A percentile compares a stretch with the other conserved stretches of the same genome.
Evolutionary conservation across 2,113 vertebrate species (phyloP).

Genomic region (Triplophysa tibetana): DNA sequence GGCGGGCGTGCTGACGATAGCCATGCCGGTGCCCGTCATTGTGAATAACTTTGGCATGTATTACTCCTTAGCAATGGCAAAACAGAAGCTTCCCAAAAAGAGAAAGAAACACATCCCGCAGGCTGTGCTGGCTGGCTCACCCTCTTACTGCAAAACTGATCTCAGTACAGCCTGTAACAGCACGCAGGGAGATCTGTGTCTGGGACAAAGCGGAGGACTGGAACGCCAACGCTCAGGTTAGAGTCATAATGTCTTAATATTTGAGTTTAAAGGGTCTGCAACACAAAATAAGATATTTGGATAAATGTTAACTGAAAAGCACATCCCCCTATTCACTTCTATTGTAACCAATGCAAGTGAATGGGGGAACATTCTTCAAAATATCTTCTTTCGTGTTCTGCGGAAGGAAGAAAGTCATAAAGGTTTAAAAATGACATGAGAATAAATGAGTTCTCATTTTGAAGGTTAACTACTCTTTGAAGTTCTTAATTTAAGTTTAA

Average conservation of each 20-base stretch:
- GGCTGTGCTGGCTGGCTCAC: conserved; percentile 84
- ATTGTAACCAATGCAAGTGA: too few relatives aligned
- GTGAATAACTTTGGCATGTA: conserved; percentile 99
- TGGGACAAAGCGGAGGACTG: conserved; percentile 82
- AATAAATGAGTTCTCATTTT: too few relatives aligned
- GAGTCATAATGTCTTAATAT: neutral
- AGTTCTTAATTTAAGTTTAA: too few relatives aligned
- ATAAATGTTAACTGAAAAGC: too few relatives aligned
- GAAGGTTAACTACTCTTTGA: too few relatives aligned
- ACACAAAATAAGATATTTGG: too few relatives aligned
- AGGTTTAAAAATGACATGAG: too few relatives aligned
- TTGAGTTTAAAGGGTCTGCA: neutral
- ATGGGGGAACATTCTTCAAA: too few relatives aligned
- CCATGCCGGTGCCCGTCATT: conserved; percentile 98
- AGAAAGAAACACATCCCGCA: conserved; percentile 97
- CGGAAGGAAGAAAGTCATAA: too few relatives aligned
- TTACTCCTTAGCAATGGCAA: conserved; percentile 98
- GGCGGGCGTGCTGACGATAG: conserved; percentile 94
- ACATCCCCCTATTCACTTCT: too few relatives aligned
- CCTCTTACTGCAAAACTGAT: conserved; percentile 90
- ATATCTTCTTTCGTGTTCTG: too few relatives aligned
- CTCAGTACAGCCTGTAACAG: conserved; percentile 91
- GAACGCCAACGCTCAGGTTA: conserved; percentile 94
- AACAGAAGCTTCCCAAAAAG: conserved; percentile 96
- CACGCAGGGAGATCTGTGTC: conserved; percentile 86